Evolutionary conservation across 2,797 vertebrate genomes (phyloP).

Genomic region (Betta splendens): DNA sequence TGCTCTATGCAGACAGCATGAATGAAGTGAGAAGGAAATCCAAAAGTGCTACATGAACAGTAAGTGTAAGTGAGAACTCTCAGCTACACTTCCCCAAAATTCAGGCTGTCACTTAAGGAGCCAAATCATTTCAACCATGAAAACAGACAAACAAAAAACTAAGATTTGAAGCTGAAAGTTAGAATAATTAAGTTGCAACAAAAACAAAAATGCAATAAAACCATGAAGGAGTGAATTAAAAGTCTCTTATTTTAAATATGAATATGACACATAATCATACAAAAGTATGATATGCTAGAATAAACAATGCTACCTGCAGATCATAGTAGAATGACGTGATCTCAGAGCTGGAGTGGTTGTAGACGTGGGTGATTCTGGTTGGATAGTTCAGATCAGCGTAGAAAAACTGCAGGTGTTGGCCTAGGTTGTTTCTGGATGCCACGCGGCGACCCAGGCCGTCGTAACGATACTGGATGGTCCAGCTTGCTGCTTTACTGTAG

Average conservation of each 20-base stretch:
- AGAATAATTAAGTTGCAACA: too few species aligned
- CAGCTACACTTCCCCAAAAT: too few species aligned
- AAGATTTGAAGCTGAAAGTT: too few species aligned
- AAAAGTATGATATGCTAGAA: too few species aligned
- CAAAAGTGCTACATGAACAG: constrained; percentile 10
- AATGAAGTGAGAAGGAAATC: constrained; percentile 8
- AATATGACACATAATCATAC: too few species aligned
- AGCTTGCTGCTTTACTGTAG: constrained; percentile 96
- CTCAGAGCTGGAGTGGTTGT: constrained; percentile 98
- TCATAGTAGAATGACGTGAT: constrained; percentile 98
- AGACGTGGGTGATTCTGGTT: constrained; percentile 96
- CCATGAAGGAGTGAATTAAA: too few species aligned
- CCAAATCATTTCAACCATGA: too few species aligned
- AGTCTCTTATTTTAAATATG: too few species aligned
- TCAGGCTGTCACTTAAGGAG: too few species aligned
- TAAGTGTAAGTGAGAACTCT: too few species aligned
- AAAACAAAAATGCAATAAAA: too few species aligned
- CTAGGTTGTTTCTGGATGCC: constrained; percentile 92
- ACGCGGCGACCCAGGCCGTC: constrained; percentile 94
- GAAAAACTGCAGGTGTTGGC: constrained; percentile 98
- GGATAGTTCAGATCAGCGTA: constrained; percentile 97
- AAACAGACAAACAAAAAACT: too few species aligned
- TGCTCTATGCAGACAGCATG: constrained; percentile 12
- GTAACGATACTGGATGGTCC: constrained; percentile 97
- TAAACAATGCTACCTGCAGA: constrained; percentile 82